phyloP scores from a whole-genome alignment of 1,140 invertebrate genomes.

The Carposina sasakii region DNA sequence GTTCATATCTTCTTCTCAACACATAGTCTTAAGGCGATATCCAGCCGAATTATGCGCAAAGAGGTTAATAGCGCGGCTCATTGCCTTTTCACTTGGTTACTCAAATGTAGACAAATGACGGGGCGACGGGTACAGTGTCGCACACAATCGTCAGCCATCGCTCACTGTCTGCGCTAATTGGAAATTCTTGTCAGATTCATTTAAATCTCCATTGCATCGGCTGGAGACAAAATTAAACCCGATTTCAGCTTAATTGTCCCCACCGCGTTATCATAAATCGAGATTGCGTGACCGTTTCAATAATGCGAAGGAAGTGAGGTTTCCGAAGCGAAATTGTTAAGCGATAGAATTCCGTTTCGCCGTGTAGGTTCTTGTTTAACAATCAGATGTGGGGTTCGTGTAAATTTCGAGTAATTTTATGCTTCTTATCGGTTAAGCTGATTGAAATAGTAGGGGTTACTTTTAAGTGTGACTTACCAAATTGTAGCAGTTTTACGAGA shows the following conservation, averaged over 20 bases:
- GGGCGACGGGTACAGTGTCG: slow-evolving; percentile 42
- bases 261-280: slow-evolving; percentile 30
- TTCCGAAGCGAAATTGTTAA: no score
- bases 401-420: no score
- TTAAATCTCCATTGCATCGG: slow-evolving; percentile 58
- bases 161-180: slow-evolving; percentile 68
- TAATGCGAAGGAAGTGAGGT: no score
- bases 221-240: slow-evolving; percentile 50
- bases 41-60: slow-evolving; percentile 63
- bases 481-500: no score
- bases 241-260: slow-evolving; percentile 44
- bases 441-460: no score
- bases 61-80: slow-evolving; percentile 65
- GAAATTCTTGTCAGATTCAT: slow-evolving; percentile 63
- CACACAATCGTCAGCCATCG: slow-evolving; percentile 64
- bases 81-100: slow-evolving; percentile 70
- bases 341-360: no score
- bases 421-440: no score
- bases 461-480: no score
- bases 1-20: no score
- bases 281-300: slow-evolving; percentile 27
- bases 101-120: slow-evolving; percentile 68
- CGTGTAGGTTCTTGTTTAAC: no score
- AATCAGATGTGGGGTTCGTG: no score
- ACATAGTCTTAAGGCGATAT: no score